phyloP scores from a whole-genome alignment of 2,888 invertebrate genomes.

The Hirtodrosophila duncani region DNA sequence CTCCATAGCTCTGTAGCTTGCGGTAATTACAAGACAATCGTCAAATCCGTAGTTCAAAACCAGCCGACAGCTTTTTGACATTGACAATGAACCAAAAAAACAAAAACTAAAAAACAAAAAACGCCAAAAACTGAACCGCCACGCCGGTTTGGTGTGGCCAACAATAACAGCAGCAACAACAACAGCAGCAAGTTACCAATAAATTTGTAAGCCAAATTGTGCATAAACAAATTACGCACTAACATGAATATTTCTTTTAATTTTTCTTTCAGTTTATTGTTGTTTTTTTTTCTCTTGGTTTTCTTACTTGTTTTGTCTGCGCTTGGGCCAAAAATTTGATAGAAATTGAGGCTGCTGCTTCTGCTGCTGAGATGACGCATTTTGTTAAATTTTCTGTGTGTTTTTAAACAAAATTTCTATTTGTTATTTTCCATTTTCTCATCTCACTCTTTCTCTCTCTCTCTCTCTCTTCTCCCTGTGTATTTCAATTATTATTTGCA shows the following conservation, averaged over 20 bases:
- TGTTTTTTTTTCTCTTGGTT: conserved; percentile 5
- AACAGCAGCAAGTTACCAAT: conserved; percentile 5
- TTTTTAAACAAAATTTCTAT: too few species aligned
- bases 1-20: conserved; percentile 44
- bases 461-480: background rate
- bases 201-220: conserved; percentile 38
- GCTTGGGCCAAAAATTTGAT: too few species aligned
- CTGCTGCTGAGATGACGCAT: conserved; percentile 1
- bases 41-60: conserved; percentile 49
- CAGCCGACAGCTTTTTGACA: conserved; percentile 61
- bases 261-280: conserved; percentile 1
- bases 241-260: background rate
- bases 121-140: conserved; percentile 16
- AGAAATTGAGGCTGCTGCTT: too few species aligned
- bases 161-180: conserved; percentile 14
- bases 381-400: too few species aligned
- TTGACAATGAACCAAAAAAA: conserved; percentile 65
- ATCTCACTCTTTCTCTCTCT: background rate
- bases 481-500: conserved; percentile 7
- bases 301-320: too few species aligned
- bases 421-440: background rate
- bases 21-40: conserved; percentile 60
- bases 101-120: conserved; percentile 2
- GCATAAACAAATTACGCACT: conserved; percentile 51
- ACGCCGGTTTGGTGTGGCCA: too few species aligned